phyloP scores from a whole-genome alignment of 2,888 invertebrate genomes.

The Drosophila siamana region DNA sequence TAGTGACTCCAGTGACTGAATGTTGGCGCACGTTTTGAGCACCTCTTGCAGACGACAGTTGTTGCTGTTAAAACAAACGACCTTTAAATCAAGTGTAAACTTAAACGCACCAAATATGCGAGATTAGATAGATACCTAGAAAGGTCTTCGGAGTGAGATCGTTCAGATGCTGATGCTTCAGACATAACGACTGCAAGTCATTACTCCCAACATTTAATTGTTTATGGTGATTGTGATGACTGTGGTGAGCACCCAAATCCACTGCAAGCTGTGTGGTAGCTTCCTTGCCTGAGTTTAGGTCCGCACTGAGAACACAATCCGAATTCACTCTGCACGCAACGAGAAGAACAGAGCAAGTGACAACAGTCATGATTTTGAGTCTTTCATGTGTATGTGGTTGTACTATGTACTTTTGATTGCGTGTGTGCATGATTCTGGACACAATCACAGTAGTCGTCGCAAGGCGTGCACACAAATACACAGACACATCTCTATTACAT shows the following conservation, averaged over 20 bases:
- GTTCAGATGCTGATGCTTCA: slow-evolving; percentile 66
- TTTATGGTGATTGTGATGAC: neutral
- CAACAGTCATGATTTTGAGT: slow-evolving; percentile 43
- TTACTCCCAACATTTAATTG: slow-evolving; percentile 14
- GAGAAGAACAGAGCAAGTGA: slow-evolving; percentile 51
- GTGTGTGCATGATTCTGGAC: neutral
- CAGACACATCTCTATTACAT: slow-evolving; percentile 2
- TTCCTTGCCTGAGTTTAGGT: slow-evolving; percentile 40
- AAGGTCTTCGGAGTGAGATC: slow-evolving; percentile 66
- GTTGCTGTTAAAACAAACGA: slow-evolving; percentile 40
- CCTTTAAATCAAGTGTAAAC: neutral
- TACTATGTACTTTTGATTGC: neutral
- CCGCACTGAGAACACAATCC: slow-evolving; percentile 64
- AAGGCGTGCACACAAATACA: slow-evolving; percentile 11
- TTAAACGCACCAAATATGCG: neutral
- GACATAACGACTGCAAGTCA: slow-evolving; percentile 63
- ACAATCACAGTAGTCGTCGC: slow-evolving; percentile 40
- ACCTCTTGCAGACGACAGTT: slow-evolving; percentile 72
- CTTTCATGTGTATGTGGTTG: slow-evolving; percentile 3
- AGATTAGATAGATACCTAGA: slow-evolving; percentile 49
- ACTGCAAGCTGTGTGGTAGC: neutral
- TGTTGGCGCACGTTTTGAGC: slow-evolving; percentile 78
- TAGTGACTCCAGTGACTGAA: slow-evolving; percentile 76
- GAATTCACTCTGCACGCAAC: slow-evolving; percentile 40
- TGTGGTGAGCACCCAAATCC: neutral